Conservation (phyloP, 2,888 invertebrate genomes). For the Trachelus iudaicus region DNA sequence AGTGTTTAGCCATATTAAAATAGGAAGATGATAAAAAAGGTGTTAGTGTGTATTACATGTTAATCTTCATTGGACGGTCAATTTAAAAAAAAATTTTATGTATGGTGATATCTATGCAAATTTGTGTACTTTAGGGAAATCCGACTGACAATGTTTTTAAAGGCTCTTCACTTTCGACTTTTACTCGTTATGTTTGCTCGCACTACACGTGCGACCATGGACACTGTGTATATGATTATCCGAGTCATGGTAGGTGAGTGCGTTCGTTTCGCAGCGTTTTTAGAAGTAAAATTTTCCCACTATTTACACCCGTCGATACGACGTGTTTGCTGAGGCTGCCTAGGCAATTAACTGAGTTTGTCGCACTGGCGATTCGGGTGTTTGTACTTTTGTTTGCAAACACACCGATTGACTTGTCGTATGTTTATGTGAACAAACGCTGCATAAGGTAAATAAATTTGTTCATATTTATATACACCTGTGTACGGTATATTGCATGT, state of each 20-base stretch:
- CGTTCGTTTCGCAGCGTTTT: slow-evolving; percentile 5
- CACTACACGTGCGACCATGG: neutral
- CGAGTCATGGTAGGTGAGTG: neutral
- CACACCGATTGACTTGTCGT: slow-evolving; percentile 20
- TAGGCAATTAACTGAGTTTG: slow-evolving; percentile 49
- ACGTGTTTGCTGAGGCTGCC: slow-evolving; percentile 47
- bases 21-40: neutral
- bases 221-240: neutral
- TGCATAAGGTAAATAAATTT: slow-evolving; percentile 47
- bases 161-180: neutral
- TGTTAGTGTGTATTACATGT: no score
- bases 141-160: neutral
- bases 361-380: slow-evolving; percentile 26
- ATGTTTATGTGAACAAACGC: slow-evolving; percentile 36
- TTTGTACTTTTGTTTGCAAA: slow-evolving; percentile 51
- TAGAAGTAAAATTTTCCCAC: slow-evolving; percentile 37
- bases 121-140: neutral
- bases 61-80: neutral
- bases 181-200: neutral
- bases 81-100: neutral
- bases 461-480: neutral
- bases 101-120: neutral
- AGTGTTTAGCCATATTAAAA: neutral
- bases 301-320: slow-evolving; percentile 45
- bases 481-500: neutral